Evolutionary conservation across 2,797 vertebrate species (phyloP), one percentile per base, ranked within the genome.

Genomic region (Acestrorhynchus altus): DNA sequence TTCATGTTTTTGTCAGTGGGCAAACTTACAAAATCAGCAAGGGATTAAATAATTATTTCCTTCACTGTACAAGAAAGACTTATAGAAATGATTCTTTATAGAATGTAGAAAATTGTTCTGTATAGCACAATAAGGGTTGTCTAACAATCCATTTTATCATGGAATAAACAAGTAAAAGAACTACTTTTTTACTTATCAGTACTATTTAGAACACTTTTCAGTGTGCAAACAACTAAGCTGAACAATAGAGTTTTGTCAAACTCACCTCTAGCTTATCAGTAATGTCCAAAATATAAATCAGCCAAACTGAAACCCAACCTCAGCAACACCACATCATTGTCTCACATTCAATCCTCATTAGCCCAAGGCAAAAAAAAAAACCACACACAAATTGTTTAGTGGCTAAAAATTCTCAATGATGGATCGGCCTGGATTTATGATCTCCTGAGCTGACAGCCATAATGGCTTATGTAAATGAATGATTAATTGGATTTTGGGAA

Each of bases 401-500:
- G 81, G 87, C 89, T 88, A 86, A 80, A 88, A 90, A 88, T 85
- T 87, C 84, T 78, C 84, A 76, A 72, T 81, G 86, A 89, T 86
- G 74, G 86, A 88, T 88, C 89, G 89, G 80, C 80, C 67, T 75
- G 82, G 88, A 92, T 91, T 89, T 89, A 92, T 90, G 57, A 84
- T 84, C 84, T 85, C 82, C 87, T 86, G 81, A n/a, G 74, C 89
- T 88, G 87, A 88, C 89, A 89, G 78, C 80, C 80, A 63, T 91
- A 91, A 92, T 91, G 91, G 89, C 88, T 89, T 92, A 90, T 92
- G 91, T 88, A 93, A 92, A 93, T 92, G 60, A 76, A 82, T 89
- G 89, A 83, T 83, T 93, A 90, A 91, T 88, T 92, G 90, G 83
- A 79, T 83, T 75, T 85, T 63, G 66, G 84, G 61, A 86, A 85